Conservation (phyloP, 2,797 vertebrate genomes). For the Thalassophryne amazonica region DNA sequence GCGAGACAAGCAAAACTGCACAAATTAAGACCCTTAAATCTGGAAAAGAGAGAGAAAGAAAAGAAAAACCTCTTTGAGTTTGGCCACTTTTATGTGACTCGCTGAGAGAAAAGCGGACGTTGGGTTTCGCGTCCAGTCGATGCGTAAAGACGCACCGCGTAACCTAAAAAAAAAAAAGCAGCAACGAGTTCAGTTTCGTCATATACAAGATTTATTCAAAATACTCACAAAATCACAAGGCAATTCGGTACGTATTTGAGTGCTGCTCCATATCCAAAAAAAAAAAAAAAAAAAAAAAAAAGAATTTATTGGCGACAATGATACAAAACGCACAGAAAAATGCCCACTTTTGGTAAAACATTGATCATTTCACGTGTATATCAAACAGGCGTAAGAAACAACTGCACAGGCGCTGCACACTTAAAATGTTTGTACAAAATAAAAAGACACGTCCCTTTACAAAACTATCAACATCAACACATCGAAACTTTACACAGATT, state of each 20-base stretch:
- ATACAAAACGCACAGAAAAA: conserved; percentile 77
- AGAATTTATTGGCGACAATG: conserved; percentile 51
- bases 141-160: conserved; percentile 2
- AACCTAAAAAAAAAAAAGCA: background rate
- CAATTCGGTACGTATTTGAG: conserved; percentile 76
- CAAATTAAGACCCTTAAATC: conserved; percentile 4
- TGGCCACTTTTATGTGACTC: background rate
- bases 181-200: conserved; percentile 58
- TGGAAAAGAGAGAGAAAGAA: too few species aligned
- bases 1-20: conserved; percentile 53
- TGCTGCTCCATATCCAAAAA: conserved; percentile 53
- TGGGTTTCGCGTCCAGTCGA: background rate
- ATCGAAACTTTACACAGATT: conserved; percentile 72
- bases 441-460: conserved; percentile 65
- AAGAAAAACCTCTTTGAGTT: background rate
- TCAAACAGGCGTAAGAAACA: conserved; percentile 70
- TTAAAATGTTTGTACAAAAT: conserved; percentile 80
- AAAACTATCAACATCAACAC: conserved; percentile 78
- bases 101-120: background rate
- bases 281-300: background rate
- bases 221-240: conserved; percentile 82
- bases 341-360: conserved; percentile 76
- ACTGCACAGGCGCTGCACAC: conserved; percentile 77
- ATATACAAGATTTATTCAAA: conserved; percentile 79
- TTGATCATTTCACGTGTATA: conserved; percentile 71